Base-by-base conservation (phyloP, 30 jellyfish, hydroid and myxozoan species). In the Catostylus mosaicus region DNA sequence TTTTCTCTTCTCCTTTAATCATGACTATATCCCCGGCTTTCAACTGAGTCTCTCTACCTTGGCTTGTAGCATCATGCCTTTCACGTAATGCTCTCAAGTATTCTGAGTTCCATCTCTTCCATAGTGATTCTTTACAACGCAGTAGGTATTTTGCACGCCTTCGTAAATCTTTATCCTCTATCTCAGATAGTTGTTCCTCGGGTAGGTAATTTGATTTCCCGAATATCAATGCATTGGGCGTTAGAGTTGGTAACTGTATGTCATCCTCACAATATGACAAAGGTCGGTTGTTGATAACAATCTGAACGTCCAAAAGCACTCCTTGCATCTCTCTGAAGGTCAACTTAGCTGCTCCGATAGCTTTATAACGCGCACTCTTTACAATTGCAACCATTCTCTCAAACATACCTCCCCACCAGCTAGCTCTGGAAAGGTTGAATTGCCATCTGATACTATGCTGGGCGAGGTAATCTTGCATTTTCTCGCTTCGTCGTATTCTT, bases 391-490 rank as follows among this genome's bases (percentile, higher is more conserved):
- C 51, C 87, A 69, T 70, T 57, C 93, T 59, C 36, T 83, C 81
- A 45, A 83, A 83, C 59, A 60, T 30, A 2, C 93, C 93, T 32
- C 87, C 93, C 93, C 93, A 71, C 81, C 93, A 68, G 79, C 83
- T 57, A 3, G 74, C 87, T 19, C 80, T 46, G 87, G 79, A 37
- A 18, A 69, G 37, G 54, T 83, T 83, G 74, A 83, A 83, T 45
- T 83, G 87, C 87, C 80, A 83, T n/a, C 38, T 33, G 37, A 83
- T 83, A 11, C 32, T 31, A 8, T 83, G 60, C 43, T 47, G 45
- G 27, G 60, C 54, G 26, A 73, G 75, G 64, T 67, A 37, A 16
- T 63, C 73, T 45, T 84, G 88, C 22, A 60, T 9, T 62, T 30
- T 84, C 43, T 83, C 88, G 30, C 34, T 59, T 35, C 59, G 52